Base-by-base conservation (phyloP, 92 coral and sea anemone genomes). In the Palythoa grandis region DNA sequence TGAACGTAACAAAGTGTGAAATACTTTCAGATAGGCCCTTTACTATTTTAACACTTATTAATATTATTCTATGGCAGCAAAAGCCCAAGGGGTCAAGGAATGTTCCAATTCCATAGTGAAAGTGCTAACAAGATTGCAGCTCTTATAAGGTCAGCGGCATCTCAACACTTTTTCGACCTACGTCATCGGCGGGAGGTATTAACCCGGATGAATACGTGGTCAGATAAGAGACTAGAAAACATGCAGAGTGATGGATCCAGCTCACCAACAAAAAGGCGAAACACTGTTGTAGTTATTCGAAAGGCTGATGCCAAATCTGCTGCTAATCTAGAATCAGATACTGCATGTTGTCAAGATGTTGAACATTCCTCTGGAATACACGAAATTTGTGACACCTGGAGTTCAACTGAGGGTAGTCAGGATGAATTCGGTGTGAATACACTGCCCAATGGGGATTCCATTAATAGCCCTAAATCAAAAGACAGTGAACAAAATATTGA, bases 71-170 rank as follows among this genome's bases (percentile, higher is more conserved):
- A 10, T 71, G 19, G 11, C 87, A 94, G 98, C 48, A 93, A 93
- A 82, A 92, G 92, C 72, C 68, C 93, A 11, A 92, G 95, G 38
- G 98, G 98, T 3, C 95, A 90, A 70, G 98, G 98, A 1, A 79
- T 94, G 35, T 94, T 92, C 82, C 98, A 94, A 90, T 94, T 94
- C 86, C 90, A 88, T 68, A 90, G 95, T 16, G 72, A 88, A 35
- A 82, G 75, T 20, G 98, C 94, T 52, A 90, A 90, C 58, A 85
- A 92, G 70, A 90, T 94, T 25, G 87, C 92, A 24, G 89, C 83
- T 17, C 48, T 72, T n/a, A 94, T 94, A 29, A 90, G 95, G 12
- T 54, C 69, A 10, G 92, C 69, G 7, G 92, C 88, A 37, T 91
- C 95, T 10, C 88, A 84, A 70, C 85, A 70, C 19, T 80, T 80